Evolutionary conservation across 1,140 invertebrate genomes (phyloP).

Genomic region (Magallana gigas): DNA sequence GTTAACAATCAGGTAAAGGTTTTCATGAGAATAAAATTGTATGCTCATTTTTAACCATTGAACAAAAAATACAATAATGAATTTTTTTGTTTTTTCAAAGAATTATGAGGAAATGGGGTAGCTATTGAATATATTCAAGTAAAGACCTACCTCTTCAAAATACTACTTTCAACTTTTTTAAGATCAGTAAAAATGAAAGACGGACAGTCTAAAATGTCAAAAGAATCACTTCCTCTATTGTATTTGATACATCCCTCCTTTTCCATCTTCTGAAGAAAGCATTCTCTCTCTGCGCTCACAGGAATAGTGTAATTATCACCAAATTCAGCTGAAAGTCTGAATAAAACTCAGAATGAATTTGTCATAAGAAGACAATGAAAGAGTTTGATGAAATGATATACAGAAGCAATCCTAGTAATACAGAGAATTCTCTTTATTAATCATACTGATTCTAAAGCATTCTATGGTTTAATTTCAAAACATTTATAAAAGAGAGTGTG

Average conservation of each 20-base stretch:
- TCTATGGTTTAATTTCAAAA: too few species aligned
- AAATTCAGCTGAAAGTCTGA: constrained; percentile 49
- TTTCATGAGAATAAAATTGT: too few species aligned
- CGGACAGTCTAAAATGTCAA: constrained; percentile 1
- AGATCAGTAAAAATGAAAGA: neutral
- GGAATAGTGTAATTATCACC: constrained; percentile 48
- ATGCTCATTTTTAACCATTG: too few species aligned
- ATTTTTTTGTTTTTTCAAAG: neutral
- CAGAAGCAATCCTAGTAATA: too few species aligned
- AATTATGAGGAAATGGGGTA: too few species aligned
- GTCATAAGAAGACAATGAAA: too few species aligned
- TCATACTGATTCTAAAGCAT: too few species aligned
- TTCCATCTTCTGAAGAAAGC: constrained; percentile 49
- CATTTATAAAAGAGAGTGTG: too few species aligned
- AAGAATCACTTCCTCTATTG: constrained; percentile 27
- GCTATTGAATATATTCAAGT: neutral
- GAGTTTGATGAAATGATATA: too few species aligned
- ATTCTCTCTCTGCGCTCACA: constrained; percentile 59
- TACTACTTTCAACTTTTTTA: constrained; percentile 18
- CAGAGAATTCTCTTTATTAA: too few species aligned
- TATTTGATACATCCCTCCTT: constrained; percentile 53
- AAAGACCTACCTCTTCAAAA: constrained; percentile 46
- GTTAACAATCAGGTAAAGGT: too few species aligned
- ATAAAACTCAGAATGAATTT: neutral
- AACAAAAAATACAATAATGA: neutral